Evolutionary conservation across 2,113 vertebrate species (phyloP).

Genomic region (Emydura subglobosa): DNA sequence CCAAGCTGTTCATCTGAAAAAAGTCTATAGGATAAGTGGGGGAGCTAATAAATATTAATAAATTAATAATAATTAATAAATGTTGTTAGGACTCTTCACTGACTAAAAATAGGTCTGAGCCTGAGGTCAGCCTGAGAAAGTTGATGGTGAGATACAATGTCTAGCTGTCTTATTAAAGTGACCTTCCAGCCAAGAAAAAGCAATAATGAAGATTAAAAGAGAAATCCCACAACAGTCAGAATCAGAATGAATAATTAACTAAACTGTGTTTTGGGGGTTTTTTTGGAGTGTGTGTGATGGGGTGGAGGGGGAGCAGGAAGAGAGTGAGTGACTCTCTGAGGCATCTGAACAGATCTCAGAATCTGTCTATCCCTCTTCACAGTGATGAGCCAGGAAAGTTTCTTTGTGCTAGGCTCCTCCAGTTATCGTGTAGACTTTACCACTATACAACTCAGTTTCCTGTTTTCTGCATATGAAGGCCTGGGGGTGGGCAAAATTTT

Average conservation of each 20-base stretch:
- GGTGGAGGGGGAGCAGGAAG: background rate
- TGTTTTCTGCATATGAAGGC: background rate
- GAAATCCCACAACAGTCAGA: background rate
- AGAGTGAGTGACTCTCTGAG: background rate
- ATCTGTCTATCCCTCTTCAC: background rate
- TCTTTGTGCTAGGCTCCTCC: background rate
- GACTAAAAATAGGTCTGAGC: background rate
- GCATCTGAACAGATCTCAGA: background rate
- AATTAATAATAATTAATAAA: background rate
- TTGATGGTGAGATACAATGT: background rate
- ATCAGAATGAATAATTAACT: background rate
- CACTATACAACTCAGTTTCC: background rate
- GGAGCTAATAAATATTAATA: background rate
- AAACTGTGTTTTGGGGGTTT: no score
- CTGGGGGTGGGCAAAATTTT: background rate
- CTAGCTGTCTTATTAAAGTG: background rate
- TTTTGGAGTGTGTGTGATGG: no score
- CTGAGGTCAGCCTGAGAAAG: background rate
- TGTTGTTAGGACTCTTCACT: no score
- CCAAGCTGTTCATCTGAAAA: background rate
- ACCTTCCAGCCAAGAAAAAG: background rate
- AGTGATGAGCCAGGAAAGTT: background rate
- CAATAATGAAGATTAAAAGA: background rate
- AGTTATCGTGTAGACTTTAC: background rate
- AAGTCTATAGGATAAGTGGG: accelerated